Base-by-base conservation (phyloP, 2,888 invertebrate species). In the Pherbina coryleti region DNA sequence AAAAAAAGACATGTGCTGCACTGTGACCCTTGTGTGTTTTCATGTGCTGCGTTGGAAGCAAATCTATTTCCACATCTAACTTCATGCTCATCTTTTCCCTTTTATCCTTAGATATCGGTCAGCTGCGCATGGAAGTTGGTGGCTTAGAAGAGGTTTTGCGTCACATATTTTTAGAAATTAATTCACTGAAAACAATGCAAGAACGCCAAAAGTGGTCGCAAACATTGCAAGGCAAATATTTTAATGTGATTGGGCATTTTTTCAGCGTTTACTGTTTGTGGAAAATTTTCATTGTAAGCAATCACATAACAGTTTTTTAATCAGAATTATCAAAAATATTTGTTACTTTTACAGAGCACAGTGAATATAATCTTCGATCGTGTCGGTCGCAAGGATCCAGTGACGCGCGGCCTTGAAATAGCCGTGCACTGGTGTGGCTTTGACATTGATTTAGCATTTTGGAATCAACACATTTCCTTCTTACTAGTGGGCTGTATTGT, bases 401-500 rank as follows among this genome's bases (percentile, higher is more conserved):
- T 99, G 2, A 99, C 99, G 0, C 92, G 96, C 81, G 98, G 98
- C 0, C 94, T 99, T 76, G 98, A 99, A 91, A 97, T 99, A 79
- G 96, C 97, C 5, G 97, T 99, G 0, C 95, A 97, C 87, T 98
- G 98, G 95, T 94, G 99, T 87, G 98, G 98, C 19, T 94, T 98
- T 84, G 93, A 96, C 86, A 96, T 99, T 83, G 98, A 99, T 90
- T 95, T 99, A n/a, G 94, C 95, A 22, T 99, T 99, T 90, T 99
- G 99, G 99, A 98, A 98, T 1, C 99, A 99, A 87, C 98, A 99
- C 88, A 95, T 99, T 67, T 99, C 99, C 0, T 99, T 99, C 90
- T 93, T 97, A 85, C 92, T 99, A 0, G 95, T 99, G 5, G 99
- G 99, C 0, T 98, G 98, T 84, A 99, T 99, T 81, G 99, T 98